Percentiles rank a stretch among this genome's conserved stretches.
Conservation (phyloP, 2,888 invertebrate species). For the Apotomis betuletana region DNA sequence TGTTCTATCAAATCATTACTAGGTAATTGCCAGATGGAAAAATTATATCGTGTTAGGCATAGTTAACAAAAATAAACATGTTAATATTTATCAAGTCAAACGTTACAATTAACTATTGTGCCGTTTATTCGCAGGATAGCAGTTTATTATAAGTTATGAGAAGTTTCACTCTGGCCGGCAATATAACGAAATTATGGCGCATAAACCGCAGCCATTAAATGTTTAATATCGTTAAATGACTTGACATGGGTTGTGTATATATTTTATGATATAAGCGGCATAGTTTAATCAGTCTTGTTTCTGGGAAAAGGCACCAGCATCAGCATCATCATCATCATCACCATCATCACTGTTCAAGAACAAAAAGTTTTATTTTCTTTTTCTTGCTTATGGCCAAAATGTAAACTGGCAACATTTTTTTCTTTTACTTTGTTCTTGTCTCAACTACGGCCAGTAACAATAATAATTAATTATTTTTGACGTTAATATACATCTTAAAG, state of each 20-base stretch:
- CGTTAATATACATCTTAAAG: too few relatives aligned
- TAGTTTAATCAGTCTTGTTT: neutral
- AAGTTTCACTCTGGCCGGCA: conserved; percentile 16
- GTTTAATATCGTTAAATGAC: conserved; percentile 23
- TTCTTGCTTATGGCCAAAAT: too few relatives aligned
- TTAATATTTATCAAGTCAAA: neutral
- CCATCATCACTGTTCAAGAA: too few relatives aligned
- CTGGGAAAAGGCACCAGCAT: neutral
- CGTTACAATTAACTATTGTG: conserved; percentile 8
- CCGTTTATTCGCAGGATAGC: neutral
- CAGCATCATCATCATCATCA: too few relatives aligned
- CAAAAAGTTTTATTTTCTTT: too few relatives aligned
- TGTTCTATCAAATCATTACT: too few relatives aligned
- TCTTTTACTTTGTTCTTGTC: too few relatives aligned
- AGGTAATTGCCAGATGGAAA: too few relatives aligned
- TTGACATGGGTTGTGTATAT: conserved; percentile 3
- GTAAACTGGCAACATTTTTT: too few relatives aligned
- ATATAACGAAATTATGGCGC: conserved; percentile 26
- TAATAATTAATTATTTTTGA: too few relatives aligned
- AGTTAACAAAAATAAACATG: neutral
- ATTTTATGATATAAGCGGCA: neutral
- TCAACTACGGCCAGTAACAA: too few relatives aligned
- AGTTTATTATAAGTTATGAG: conserved; percentile 24
- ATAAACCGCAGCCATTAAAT: conserved; percentile 23
- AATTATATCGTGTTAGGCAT: too few relatives aligned